A percentile compares a stretch with the other conserved stretches of the same genome.
These are phyloP conservation scores for Decapterus maruadsi DNA, from an alignment of 2,797 vertebrate species.

Conservation along the genomic window DNA sequence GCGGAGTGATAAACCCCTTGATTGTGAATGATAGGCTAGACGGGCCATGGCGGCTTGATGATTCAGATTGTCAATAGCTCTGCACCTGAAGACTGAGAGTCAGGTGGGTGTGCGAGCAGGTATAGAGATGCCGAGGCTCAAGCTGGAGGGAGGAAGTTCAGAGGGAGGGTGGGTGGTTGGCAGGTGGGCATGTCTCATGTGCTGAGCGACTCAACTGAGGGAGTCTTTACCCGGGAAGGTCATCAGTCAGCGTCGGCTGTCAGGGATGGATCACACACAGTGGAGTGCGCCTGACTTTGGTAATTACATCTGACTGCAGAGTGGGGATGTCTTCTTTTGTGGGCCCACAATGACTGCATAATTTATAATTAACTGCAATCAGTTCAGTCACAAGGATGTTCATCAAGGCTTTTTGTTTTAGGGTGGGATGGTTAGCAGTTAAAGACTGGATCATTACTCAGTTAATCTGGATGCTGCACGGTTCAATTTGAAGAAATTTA, in stretches of 20 bases:
- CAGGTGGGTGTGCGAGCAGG: slow-evolving; percentile 81
- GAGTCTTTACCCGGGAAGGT: slow-evolving; percentile 92
- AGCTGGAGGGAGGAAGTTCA: slow-evolving; percentile 36
- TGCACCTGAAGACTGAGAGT: slow-evolving; percentile 89
- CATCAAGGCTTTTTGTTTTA: slow-evolving; percentile 72
- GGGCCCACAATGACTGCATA: slow-evolving; percentile 96
- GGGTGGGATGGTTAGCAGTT: slow-evolving; percentile 38
- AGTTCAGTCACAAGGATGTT: slow-evolving; percentile 82
- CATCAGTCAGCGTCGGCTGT: slow-evolving; percentile 96
- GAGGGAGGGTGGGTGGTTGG: slow-evolving; percentile 11
- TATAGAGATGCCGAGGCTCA: slow-evolving; percentile 47
- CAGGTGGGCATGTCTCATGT: slow-evolving; percentile 82
- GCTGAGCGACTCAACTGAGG: slow-evolving; percentile 89
- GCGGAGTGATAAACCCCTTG: slow-evolving; percentile 90
- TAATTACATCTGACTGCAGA: slow-evolving; percentile 99
- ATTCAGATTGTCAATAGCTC: slow-evolving; percentile 94
- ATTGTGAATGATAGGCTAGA: slow-evolving; percentile 97
- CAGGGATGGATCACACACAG: slow-evolving; percentile 93
- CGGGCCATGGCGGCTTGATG: slow-evolving; percentile 88
- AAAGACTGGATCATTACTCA: slow-evolving; percentile 44
- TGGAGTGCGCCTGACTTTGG: slow-evolving; percentile 91
- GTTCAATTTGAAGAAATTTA: slow-evolving; percentile 20
- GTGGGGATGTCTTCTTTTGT: slow-evolving; percentile 99
- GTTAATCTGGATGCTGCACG: slow-evolving; percentile 31
- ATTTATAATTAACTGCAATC: slow-evolving; percentile 98